Conservation (phyloP, 2,888 invertebrate genomes). For the Thymelicus sylvestris region DNA sequence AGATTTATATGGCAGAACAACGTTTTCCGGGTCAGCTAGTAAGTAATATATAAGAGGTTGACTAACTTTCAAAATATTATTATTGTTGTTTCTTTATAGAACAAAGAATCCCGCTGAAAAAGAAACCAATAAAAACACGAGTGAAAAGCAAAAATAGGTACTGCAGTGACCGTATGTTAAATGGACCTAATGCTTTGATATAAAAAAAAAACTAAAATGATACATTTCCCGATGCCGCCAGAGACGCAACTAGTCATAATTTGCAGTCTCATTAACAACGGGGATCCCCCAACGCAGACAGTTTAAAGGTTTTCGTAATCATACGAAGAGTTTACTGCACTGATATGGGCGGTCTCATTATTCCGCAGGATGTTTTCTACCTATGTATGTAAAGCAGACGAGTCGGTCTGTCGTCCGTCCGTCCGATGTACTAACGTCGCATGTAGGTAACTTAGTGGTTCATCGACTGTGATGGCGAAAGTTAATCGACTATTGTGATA, state of each 20-base stretch:
- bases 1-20: too few relatives aligned
- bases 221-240: background rate
- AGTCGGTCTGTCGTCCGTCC: background rate
- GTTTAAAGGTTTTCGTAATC: conserved; percentile 34
- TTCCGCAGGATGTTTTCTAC: conserved; percentile 33
- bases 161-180: background rate
- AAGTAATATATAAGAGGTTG: too few relatives aligned
- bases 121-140: too few relatives aligned
- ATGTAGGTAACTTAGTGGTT: too few relatives aligned
- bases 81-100: too few relatives aligned
- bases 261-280: conserved; percentile 28
- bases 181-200: too few relatives aligned
- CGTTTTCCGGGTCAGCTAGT: too few relatives aligned
- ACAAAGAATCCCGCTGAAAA: too few relatives aligned
- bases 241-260: conserved; percentile 20
- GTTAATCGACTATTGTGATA: too few relatives aligned
- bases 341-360: conserved; percentile 35
- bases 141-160: background rate
- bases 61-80: too few relatives aligned
- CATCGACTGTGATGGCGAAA: too few relatives aligned
- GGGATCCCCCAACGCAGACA: conserved; percentile 22
- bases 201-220: background rate
- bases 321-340: conserved; percentile 30
- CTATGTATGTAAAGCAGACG: conserved; percentile 25
- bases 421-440: too few relatives aligned